These are phyloP conservation scores for Eumerus sabulonum DNA, from an alignment of 2,888 invertebrate genomes.

Conservation along the genomic window DNA sequence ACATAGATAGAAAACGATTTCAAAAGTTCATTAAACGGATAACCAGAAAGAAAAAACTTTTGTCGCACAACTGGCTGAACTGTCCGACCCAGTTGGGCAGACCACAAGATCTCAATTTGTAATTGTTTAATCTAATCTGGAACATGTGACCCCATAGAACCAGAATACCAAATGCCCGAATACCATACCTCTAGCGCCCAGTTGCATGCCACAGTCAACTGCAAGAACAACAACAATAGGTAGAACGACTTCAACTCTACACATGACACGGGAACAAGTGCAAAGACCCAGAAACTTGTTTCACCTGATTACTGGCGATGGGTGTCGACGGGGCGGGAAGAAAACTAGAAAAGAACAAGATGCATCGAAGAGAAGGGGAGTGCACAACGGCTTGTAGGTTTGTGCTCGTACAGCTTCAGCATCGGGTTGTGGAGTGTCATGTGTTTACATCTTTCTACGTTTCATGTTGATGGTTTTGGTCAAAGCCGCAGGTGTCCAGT, in stretches of 20 bases:
- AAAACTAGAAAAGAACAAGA: constrained; percentile 20
- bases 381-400: background rate
- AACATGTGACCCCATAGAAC: constrained; percentile 66
- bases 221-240: background rate
- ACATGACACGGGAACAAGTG: constrained; percentile 67
- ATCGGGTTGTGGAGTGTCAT: background rate
- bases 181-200: background rate
- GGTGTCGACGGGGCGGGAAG: background rate
- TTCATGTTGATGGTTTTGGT: background rate
- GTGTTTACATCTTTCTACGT: background rate
- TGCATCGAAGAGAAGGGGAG: constrained; percentile 10
- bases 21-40: too few species aligned
- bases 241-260: constrained; percentile 26
- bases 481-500: background rate
- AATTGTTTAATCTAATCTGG: constrained; percentile 50
- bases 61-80: too few species aligned
- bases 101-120: background rate
- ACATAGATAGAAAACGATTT: too few species aligned
- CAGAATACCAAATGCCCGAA: constrained; percentile 35
- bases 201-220: constrained; percentile 6
- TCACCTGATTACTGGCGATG: constrained; percentile 58
- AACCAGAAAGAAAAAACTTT: too few species aligned
- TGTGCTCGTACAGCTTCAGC: background rate
- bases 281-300: constrained; percentile 69
- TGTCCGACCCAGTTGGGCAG: too few species aligned